phyloP scores from a whole-genome alignment of 2,113 vertebrate species.

The Eulemur macaco region DNA sequence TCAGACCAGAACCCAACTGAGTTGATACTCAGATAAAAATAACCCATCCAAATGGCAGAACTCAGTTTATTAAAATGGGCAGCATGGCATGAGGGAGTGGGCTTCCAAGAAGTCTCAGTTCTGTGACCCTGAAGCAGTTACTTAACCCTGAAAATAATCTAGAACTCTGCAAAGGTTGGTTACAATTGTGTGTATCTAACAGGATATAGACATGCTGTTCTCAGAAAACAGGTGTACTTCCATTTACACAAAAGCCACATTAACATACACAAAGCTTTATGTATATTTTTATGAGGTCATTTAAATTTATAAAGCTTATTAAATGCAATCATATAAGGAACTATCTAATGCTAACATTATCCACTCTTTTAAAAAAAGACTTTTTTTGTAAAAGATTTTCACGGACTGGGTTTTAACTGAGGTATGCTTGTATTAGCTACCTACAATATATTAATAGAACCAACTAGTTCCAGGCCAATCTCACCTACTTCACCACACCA shows the following conservation, averaged over 20 bases:
- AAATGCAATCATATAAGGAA: slow-evolving; percentile 14
- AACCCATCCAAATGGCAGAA: not conserved
- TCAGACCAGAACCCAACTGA: slow-evolving; percentile 13
- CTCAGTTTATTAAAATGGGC: not conserved
- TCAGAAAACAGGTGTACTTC: not conserved
- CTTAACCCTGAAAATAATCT: slow-evolving; percentile 6
- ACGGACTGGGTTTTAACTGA: not conserved
- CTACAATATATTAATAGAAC: not conserved
- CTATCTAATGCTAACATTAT: slow-evolving; percentile 9
- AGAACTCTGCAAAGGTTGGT: not conserved
- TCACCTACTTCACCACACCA: slow-evolving; percentile 15
- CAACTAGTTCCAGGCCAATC: not conserved
- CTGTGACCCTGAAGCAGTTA: not conserved
- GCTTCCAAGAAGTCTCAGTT: not conserved
- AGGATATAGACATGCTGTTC: not conserved
- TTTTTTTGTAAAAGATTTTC: slow-evolving; percentile 10
- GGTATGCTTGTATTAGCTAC: not conserved
- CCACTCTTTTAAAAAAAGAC: not conserved
- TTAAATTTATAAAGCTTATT: slow-evolving; percentile 24
- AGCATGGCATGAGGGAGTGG: not conserved
- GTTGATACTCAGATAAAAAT: slow-evolving; percentile 14
- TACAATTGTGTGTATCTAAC: not conserved
- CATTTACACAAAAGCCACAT: not conserved
- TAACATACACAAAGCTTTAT: slow-evolving; percentile 3
- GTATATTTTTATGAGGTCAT: not conserved